Evolutionary conservation across 2,888 invertebrate genomes (phyloP), one percentile per base, ranked within the genome.

Genomic region (Smittia aterrima): DNA sequence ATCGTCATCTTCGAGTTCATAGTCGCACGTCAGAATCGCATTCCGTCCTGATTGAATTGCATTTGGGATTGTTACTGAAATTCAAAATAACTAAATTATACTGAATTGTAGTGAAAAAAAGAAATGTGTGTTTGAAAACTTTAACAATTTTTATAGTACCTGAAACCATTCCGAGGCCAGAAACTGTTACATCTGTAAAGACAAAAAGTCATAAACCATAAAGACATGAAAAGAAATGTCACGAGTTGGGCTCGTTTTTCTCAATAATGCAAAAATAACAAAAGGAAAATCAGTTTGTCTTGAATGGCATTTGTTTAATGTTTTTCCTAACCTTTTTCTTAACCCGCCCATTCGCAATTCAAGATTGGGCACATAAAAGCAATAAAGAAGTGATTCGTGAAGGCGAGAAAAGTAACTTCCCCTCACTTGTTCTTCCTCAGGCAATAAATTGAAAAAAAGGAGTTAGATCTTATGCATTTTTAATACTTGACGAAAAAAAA

Each of bases 1-100:
- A 25, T 81, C 81, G 75, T 85, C 84, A 40, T 81, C 80, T 77
- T 84, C 83, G 75, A 86, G 79, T 78, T 86, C 83, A 80, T 85
- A 86, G 75, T 80, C 79, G 80, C 86, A 86, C 75, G 81, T 81
- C 79, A 86, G 80, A 76, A 82, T 84, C 76, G 85, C 85, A 62
- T 72, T 72, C 25, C 72, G 38, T 72, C 72, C 72, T 62, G 72
- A 72, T 72, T 72, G 72, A 62, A 72, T 72, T 32, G 72, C 72
- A 22, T 62, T 72, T 62, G 72, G 72, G 18, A 72, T 72, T 24
- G 72, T 72, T 20, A 72, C 62, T 72, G 72, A 54, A n/a, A n/a
- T n/a, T n/a, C n/a, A n/a, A n/a, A n/a, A n/a, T n/a, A n/a, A n/a
- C n/a, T n/a, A n/a, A n/a, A n/a, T n/a, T n/a, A n/a, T n/a, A n/a